These are phyloP conservation scores for Thymelicus acteon DNA, from an alignment of 2,888 invertebrate species.

Conservation along the genomic window DNA sequence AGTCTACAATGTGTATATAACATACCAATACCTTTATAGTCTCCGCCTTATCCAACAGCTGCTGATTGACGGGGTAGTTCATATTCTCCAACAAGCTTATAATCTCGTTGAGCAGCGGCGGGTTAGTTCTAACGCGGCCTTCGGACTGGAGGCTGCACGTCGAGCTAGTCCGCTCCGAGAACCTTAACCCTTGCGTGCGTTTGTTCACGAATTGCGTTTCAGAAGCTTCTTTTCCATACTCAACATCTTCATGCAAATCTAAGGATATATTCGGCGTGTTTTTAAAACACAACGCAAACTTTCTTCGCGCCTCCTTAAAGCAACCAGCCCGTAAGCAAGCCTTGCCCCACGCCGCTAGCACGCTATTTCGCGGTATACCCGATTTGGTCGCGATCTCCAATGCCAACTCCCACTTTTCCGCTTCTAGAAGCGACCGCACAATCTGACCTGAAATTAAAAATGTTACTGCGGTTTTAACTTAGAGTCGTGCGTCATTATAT, in stretches of 20 bases:
- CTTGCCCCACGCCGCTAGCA: slow-evolving; percentile 95
- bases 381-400: slow-evolving; percentile 94
- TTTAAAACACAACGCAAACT: slow-evolving; percentile 85
- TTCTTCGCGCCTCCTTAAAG: slow-evolving; percentile 90
- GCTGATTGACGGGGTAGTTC: slow-evolving; percentile 81
- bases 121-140: slow-evolving; percentile 85
- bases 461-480: slow-evolving; percentile 27
- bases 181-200: slow-evolving; percentile 58
- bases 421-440: slow-evolving; percentile 90
- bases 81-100: slow-evolving; percentile 88
- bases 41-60: slow-evolving; percentile 76
- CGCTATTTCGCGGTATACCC: slow-evolving; percentile 90
- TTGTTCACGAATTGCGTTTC: slow-evolving; percentile 66
- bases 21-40: slow-evolving; percentile 66
- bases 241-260: slow-evolving; percentile 70
- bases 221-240: slow-evolving; percentile 71
- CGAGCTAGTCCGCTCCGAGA: slow-evolving; percentile 63
- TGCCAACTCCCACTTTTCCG: slow-evolving; percentile 93
- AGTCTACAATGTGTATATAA: no score
- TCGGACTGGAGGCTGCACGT: slow-evolving; percentile 69
- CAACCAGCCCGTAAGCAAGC: slow-evolving; percentile 92
- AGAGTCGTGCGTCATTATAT: neutral
- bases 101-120: slow-evolving; percentile 89
- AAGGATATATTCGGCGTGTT: slow-evolving; percentile 62
- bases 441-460: slow-evolving; percentile 80